Evolutionary conservation across 2,113 vertebrate species (phyloP).

Genomic region (Xiphophorus couchianus): DNA sequence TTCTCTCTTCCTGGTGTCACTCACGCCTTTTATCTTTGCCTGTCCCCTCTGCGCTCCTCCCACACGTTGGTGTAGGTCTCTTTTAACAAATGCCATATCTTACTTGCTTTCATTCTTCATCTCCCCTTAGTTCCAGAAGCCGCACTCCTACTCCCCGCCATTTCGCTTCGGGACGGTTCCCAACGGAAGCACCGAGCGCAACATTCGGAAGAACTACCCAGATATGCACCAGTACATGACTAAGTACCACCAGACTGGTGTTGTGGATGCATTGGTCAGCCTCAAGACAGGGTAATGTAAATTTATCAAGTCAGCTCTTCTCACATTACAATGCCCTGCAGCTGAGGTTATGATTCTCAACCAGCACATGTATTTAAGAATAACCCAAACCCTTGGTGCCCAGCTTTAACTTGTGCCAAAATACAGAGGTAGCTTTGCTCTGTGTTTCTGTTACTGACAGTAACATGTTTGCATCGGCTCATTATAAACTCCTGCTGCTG

Average conservation of each 20-base stretch:
- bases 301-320: slow-evolving; percentile 28
- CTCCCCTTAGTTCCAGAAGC: slow-evolving; percentile 90
- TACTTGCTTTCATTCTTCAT: slow-evolving; percentile 14
- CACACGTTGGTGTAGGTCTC: neutral
- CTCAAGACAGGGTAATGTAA: slow-evolving; percentile 92
- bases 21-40: slow-evolving; percentile 4
- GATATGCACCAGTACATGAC: slow-evolving; percentile 99
- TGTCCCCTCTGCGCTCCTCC: neutral
- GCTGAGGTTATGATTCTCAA: slow-evolving; percentile 45
- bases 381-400: slow-evolving; percentile 23
- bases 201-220: slow-evolving; percentile 98
- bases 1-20: slow-evolving; percentile 6
- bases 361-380: slow-evolving; percentile 28
- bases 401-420: slow-evolving; percentile 35
- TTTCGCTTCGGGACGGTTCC: slow-evolving; percentile 98
- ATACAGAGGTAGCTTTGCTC: slow-evolving; percentile 44
- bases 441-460: slow-evolving; percentile 52
- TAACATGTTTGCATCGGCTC: slow-evolving; percentile 58
- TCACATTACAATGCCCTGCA: slow-evolving; percentile 26
- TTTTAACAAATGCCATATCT: neutral
- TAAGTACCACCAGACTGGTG: slow-evolving; percentile 94
- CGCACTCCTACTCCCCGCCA: slow-evolving; percentile 93
- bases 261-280: slow-evolving; percentile 92
- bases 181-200: slow-evolving; percentile 97
- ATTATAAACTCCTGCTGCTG: slow-evolving; percentile 60